Base-by-base conservation (phyloP, 2,888 invertebrate species). In the Ceratothoa steindachneri region DNA sequence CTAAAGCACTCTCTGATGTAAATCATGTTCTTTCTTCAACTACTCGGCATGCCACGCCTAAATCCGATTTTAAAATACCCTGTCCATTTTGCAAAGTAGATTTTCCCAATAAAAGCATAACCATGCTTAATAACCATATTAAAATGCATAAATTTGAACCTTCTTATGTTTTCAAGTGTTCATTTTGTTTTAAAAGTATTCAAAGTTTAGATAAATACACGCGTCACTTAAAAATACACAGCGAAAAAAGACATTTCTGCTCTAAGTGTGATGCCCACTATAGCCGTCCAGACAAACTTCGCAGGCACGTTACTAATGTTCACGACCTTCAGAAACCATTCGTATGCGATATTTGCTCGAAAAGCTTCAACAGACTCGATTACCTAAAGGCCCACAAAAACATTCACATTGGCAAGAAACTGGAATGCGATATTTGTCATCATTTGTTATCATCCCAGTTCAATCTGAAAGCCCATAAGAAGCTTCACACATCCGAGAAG, bases 341-440 rank as follows among this genome's bases (percentile, higher is more conserved):
- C 52, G 66, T 69, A 22, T 79, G 79, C 65, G 31, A 71, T 41
- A 74, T 72, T 31, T 79, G 79, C 53, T 71, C 74, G 4, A 79
- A 76, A 51, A 51, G 76, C 7, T 79, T 79, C 66, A 66, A 30
- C 19, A 53, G 72, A 55, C 70, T 73, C 22, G 74, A 79, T 27
- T 79, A 79, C 51, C 74, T 79, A 12, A 69, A 76, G 22, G 69
- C 69, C 12, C 79, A 79, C 31, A 55, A 74, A 27, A 67, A 70
- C 41, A 64, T 72, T n/a, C 79, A 79, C 29, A 41, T 30, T 30
- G 75, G 74, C 7, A 74, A 73, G 15, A 79, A 76, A 31, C 72
- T 67, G 60, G 68, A 73, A 31, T 79, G 79, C 60, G 74, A 79
- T 22, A 76, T 71, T 7, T 79, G 79, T 64, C 72, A 74, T 3